phyloP scores from a whole-genome alignment of 2,113 vertebrate genomes.

The Xiphophorus hellerii region DNA sequence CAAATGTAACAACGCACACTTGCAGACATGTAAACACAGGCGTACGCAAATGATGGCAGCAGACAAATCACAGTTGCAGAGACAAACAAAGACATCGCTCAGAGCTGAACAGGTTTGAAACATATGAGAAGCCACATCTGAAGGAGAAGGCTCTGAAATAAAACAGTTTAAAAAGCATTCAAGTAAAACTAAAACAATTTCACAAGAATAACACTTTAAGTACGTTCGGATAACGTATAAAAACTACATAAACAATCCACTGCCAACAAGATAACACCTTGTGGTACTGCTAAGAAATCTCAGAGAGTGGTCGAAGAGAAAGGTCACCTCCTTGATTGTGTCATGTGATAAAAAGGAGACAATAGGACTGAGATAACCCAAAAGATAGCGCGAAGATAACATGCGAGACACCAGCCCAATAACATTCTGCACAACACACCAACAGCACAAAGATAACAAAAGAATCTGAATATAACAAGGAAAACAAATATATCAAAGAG shows the following conservation, averaged over 20 bases:
- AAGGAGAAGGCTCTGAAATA: conserved; percentile 6
- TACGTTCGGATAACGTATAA: not conserved
- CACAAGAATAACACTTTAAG: conserved; percentile 3
- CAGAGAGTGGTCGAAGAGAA: conserved; percentile 25
- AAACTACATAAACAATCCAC: conserved; percentile 7
- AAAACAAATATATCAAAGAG: conserved; percentile 31
- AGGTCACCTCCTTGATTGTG: conserved; percentile 60
- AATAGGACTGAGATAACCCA: conserved; percentile 33
- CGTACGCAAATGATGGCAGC: conserved; percentile 37
- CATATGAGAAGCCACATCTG: conserved; percentile 29
- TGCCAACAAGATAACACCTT: not conserved
- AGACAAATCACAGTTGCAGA: conserved; percentile 46
- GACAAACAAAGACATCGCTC: conserved; percentile 47
- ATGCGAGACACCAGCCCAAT: conserved; percentile 45
- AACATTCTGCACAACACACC: conserved; percentile 32
- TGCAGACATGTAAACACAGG: conserved; percentile 57
- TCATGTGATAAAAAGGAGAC: conserved; percentile 45
- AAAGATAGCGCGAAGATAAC: conserved; percentile 64
- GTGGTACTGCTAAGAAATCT: conserved; percentile 16
- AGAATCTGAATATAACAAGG: conserved; percentile 28
- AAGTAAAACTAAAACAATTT: conserved; percentile 19
- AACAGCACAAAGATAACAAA: conserved; percentile 23
- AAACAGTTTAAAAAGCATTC: not conserved
- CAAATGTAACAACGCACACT: conserved; percentile 54
- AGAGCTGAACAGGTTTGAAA: conserved; percentile 44